Base-by-base conservation (phyloP, 2,113 vertebrate species). In the Dasypus novemcinctus region DNA sequence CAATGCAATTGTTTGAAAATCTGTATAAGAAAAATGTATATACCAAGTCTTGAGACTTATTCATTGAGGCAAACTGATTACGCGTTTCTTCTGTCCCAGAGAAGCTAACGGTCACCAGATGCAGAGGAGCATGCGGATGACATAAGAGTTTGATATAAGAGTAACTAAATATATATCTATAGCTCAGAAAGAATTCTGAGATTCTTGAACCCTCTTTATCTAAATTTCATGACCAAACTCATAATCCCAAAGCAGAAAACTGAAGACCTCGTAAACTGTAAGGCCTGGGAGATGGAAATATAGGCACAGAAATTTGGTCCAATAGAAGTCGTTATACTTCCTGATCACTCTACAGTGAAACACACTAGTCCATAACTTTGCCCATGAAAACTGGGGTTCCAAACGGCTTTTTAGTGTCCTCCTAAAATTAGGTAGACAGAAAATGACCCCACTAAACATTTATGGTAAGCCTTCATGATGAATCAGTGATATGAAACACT, bases 361-460 rank as follows among this genome's bases (percentile, higher is more conserved):
- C 18, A 36, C 11, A 27, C 9, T 38, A 43, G 27, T 52, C 66
- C 14, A 15, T n/a, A 72, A 10, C 6, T 59, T 63, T 14, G 81
- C 18, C 43, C 31, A 18, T 2, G 0, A 33, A 21, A 23, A 14
- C 0, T n/a, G 6, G 15, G 36, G 0, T 2, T 57, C 33, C 12
- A 86, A 31, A 2, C 5, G 12, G 5, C 33, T 23, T 82, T 69
- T 94, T 64, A 33, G 2, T 74, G 4, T 2, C 59, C 83, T 93
- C 21, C 20, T 43, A 84, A 84, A 83, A 72, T 85, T 52, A 64
- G 10, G 21, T 72, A 43, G 36, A 21, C 0, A 79, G 6, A 23
- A 84, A 75, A 49, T 86, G 15, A 79, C 12, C 7, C 12, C 7
- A n/a, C 29, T 36, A 57, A 15, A 1, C 31, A 64, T 68, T 54